phyloP scores from a whole-genome alignment of 2,797 vertebrate genomes.

The Anolis apletophallus region DNA sequence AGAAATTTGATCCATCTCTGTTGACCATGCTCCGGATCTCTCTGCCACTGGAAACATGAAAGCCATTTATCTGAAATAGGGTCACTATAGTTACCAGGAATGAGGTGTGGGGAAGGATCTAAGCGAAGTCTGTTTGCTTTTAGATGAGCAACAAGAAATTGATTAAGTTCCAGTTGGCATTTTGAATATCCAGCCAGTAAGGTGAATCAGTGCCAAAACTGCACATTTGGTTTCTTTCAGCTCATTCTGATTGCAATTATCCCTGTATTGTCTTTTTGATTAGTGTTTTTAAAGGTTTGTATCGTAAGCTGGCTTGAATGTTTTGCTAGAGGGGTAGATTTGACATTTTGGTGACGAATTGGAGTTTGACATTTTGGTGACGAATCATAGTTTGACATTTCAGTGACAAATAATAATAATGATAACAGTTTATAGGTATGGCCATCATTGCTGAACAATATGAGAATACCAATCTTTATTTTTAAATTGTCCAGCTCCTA shows the following conservation, averaged over 20 bases:
- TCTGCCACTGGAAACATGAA: neutral
- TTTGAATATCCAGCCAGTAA: neutral
- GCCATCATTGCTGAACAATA: neutral
- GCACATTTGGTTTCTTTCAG: neutral
- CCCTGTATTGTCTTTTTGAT: neutral
- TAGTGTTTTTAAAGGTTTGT: neutral
- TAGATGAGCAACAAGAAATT: neutral
- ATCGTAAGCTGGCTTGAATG: neutral
- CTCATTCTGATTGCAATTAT: neutral
- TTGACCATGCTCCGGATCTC: neutral
- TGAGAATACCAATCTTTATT: neutral
- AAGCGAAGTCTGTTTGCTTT: neutral
- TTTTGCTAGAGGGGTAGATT: neutral
- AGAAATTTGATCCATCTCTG: no score
- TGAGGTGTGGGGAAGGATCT: no score
- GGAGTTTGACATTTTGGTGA: no score
- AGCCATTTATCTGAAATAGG: neutral
- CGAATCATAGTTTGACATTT: no score
- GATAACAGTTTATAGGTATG: neutral
- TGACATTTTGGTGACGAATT: neutral
- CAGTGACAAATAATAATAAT: no score
- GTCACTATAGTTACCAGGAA: neutral
- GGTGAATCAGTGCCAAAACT: neutral
- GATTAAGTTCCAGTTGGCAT: neutral
- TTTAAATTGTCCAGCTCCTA: neutral